These are phyloP conservation scores for Oceanodroma tethys DNA, from an alignment of 2,113 vertebrate species.

Conservation along the genomic window DNA sequence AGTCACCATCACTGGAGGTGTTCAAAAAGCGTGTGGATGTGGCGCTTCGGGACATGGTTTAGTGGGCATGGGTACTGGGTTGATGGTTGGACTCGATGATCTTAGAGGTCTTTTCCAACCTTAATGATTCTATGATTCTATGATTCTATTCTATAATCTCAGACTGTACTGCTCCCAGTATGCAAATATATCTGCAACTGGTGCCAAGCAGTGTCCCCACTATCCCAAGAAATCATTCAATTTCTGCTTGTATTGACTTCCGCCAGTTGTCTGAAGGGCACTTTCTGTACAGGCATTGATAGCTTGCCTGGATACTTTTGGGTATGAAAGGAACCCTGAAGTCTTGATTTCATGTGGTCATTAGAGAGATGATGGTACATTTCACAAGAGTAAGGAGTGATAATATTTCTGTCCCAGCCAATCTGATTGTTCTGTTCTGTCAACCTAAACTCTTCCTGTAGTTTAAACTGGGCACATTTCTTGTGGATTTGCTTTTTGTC, in stretches of 20 bases:
- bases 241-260: background rate
- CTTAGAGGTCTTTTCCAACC: no score
- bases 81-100: no score
- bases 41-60: no score
- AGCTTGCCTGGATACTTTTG: background rate
- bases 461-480: background rate
- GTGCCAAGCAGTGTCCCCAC: background rate
- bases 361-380: background rate
- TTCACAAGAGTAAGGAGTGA: background rate
- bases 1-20: no score
- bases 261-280: background rate
- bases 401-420: background rate
- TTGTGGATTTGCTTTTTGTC: background rate
- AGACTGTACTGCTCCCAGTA: background rate
- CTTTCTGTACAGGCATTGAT: background rate
- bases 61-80: no score
- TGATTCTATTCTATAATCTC: no score
- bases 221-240: background rate
- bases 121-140: no score
- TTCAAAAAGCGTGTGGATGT: no score
- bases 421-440: background rate
- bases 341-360: background rate
- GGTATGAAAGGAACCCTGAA: background rate
- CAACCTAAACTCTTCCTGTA: background rate
- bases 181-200: background rate